These are phyloP conservation scores for Aphidius gifuensis DNA, from an alignment of 1,140 invertebrate genomes.

Conservation along the genomic window DNA sequence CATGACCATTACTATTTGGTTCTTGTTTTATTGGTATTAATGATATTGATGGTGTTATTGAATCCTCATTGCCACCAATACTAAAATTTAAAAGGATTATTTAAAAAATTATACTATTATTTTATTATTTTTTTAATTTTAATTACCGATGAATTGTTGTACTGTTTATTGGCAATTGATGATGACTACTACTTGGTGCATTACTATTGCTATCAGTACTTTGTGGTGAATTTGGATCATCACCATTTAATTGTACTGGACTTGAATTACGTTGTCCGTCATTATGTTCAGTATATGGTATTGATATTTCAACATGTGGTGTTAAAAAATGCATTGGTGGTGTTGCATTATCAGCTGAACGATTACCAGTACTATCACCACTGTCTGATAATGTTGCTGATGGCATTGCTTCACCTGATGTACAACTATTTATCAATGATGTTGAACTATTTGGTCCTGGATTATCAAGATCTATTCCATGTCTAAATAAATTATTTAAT, in stretches of 20 bases:
- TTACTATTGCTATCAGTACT: constrained; percentile 74
- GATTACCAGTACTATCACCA: constrained; percentile 72
- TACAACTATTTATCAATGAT: constrained; percentile 52
- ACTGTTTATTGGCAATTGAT: constrained; percentile 46
- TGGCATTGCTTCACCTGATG: constrained; percentile 59
- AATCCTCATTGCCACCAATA: constrained; percentile 34
- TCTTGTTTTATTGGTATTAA: constrained; percentile 84
- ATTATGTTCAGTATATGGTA: constrained; percentile 64
- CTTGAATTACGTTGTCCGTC: constrained; percentile 45
- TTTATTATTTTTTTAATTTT: too few species aligned
- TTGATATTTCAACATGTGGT: constrained; percentile 85
- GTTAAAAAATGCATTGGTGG: constrained; percentile 86
- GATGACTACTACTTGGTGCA: constrained; percentile 65
- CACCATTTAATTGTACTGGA: constrained; percentile 48
- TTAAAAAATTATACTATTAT: not conserved
- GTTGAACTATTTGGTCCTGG: constrained; percentile 73
- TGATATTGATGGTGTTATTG: constrained; percentile 77
- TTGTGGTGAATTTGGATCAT: constrained; percentile 68
- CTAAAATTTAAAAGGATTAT: constrained; percentile 25
- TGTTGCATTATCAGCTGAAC: constrained; percentile 77
- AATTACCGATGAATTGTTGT: constrained; percentile 44
- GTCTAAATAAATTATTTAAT: constrained; percentile 54
- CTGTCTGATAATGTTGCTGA: constrained; percentile 72
- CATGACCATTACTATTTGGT: constrained; percentile 55
- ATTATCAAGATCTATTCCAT: constrained; percentile 85